phyloP scores from a whole-genome alignment of 2,888 invertebrate genomes.

The Nowickia ferox region DNA sequence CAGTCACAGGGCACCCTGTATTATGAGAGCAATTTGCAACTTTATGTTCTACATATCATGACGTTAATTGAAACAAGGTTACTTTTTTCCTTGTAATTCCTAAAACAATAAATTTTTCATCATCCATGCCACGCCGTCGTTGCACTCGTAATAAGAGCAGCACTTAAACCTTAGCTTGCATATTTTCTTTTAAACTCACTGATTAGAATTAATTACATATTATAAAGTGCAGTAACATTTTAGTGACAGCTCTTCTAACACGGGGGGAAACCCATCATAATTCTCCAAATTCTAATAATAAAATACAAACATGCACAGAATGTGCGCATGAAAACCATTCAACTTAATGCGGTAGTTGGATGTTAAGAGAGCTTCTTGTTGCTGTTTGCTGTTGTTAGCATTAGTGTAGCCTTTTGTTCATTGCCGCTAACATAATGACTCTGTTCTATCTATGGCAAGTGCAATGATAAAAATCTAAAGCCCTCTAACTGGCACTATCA shows the following conservation, averaged over 20 bases:
- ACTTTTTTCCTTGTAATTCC: slow-evolving; percentile 49
- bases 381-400: neutral
- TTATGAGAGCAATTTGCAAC: neutral
- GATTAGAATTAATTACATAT: slow-evolving; percentile 60
- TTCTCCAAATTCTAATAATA: slow-evolving; percentile 16
- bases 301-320: slow-evolving; percentile 38
- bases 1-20: no score
- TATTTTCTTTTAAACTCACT: slow-evolving; percentile 17
- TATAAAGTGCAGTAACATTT: slow-evolving; percentile 33
- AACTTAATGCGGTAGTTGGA: slow-evolving; percentile 32
- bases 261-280: slow-evolving; percentile 27
- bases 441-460: slow-evolving; percentile 35
- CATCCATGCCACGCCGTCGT: neutral
- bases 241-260: slow-evolving; percentile 60
- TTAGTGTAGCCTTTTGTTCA: slow-evolving; percentile 31
- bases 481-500: slow-evolving; percentile 47
- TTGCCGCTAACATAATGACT: slow-evolving; percentile 48
- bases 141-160: neutral
- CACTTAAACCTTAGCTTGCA: slow-evolving; percentile 4
- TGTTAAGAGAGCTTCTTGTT: slow-evolving; percentile 17
- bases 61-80: slow-evolving; percentile 60
- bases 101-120: slow-evolving; percentile 42
- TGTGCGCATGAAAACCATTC: slow-evolving; percentile 53
- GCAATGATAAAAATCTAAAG: slow-evolving; percentile 55
- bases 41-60: slow-evolving; percentile 49